Conservation (phyloP, 30 jellyfish, hydroid and myxozoan genomes). For the Hydra vulgaris region DNA sequence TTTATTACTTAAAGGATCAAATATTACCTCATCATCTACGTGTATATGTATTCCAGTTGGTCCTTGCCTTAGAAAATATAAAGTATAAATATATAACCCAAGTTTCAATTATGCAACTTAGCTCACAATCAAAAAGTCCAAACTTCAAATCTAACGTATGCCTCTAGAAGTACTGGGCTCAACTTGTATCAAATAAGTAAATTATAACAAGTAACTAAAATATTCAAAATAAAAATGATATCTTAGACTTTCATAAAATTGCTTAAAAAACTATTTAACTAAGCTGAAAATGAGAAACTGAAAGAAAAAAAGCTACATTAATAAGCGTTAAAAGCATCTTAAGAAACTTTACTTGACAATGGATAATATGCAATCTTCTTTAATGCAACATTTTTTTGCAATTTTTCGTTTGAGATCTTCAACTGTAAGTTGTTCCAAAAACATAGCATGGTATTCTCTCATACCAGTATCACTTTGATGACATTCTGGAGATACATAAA, state of each 20-base stretch:
- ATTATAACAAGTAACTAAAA: too few species aligned
- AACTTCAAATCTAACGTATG: background rate
- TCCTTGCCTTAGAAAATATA: slow-evolving; percentile 63
- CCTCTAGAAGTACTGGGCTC: too few species aligned
- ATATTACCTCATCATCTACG: slow-evolving; percentile 86
- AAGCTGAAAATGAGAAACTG: background rate
- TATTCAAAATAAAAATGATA: too few species aligned
- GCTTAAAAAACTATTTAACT: too few species aligned
- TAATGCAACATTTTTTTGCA: slow-evolving; percentile 69
- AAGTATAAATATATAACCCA: background rate
- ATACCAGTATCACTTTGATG: slow-evolving; percentile 75
- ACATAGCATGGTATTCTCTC: slow-evolving; percentile 95
- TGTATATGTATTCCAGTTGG: slow-evolving; percentile 82
- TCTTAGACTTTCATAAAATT: too few species aligned
- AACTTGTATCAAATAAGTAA: too few species aligned
- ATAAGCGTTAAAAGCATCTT: background rate
- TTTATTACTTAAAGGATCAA: too few species aligned
- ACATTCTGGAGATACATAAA: slow-evolving; percentile 93
- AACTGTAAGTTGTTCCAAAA: slow-evolving; percentile 74
- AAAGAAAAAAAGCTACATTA: background rate
- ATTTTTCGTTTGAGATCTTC: slow-evolving; percentile 63
- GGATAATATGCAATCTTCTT: slow-evolving; percentile 35
- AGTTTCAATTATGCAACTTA: too few species aligned
- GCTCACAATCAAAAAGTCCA: too few species aligned
- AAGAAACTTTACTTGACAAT: slow-evolving; percentile 47